Evolutionary conservation across 1,140 invertebrate genomes (phyloP).

Genomic region (Arctopsyche grandis): DNA sequence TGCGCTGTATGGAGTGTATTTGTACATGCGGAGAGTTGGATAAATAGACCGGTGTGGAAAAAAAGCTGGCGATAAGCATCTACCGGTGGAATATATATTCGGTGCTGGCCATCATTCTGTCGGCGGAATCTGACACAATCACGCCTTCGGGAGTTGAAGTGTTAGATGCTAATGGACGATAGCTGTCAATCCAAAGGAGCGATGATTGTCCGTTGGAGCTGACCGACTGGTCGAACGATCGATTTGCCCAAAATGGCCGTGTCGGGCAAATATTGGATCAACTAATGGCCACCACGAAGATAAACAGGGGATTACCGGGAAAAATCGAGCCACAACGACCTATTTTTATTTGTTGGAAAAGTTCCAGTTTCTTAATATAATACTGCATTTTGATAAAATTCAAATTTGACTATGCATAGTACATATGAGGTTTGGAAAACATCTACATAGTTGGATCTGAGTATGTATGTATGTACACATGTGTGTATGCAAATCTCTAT

Average conservation of each 20-base stretch:
- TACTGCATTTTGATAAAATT: no score
- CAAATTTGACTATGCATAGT: no score
- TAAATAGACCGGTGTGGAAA: constrained; percentile 45
- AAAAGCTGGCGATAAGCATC: constrained; percentile 45
- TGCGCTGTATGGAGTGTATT: constrained; percentile 29
- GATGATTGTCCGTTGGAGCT: constrained; percentile 28
- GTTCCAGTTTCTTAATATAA: no score
- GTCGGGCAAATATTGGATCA: not conserved
- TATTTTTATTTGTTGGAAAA: no score
- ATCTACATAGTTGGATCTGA: no score
- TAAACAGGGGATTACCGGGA: no score
- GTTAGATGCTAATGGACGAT: constrained; percentile 50
- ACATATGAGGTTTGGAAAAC: no score
- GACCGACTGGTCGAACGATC: not conserved
- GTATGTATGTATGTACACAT: no score
- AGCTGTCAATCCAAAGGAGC: constrained; percentile 49
- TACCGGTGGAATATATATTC: constrained; percentile 34
- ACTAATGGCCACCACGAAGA: not conserved
- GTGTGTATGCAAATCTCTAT: no score
- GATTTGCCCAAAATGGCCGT: constrained; percentile 13
- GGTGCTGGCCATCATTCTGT: constrained; percentile 40
- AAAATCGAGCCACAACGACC: no score
- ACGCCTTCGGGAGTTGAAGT: constrained; percentile 30
- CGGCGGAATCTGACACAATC: constrained; percentile 49
- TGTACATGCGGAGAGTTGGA: constrained; percentile 45